These are phyloP conservation scores for Ophraella communa DNA, from an alignment of 2,888 invertebrate genomes.

Conservation along the genomic window DNA sequence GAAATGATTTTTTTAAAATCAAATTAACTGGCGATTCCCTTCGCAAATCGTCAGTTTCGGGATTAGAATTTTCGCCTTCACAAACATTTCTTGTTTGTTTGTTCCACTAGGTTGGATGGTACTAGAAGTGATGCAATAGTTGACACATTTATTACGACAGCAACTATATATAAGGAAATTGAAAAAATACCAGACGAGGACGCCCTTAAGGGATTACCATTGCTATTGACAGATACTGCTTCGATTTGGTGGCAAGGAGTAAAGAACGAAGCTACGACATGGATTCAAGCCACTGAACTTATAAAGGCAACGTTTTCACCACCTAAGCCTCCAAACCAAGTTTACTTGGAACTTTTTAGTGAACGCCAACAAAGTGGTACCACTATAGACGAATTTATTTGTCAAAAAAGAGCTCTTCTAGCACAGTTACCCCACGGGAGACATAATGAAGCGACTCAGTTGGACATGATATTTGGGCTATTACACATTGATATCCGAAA, in stretches of 20 bases:
- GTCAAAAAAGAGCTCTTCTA: constrained; percentile 33
- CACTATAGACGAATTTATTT: constrained; percentile 31
- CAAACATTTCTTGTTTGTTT: constrained; percentile 10
- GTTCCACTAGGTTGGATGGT: constrained; percentile 10
- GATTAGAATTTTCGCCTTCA: no score
- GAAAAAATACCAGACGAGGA: constrained; percentile 29
- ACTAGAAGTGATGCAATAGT: constrained; percentile 14
- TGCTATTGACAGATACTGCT: constrained; percentile 29
- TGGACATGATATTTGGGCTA: constrained; percentile 38
- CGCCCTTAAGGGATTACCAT: constrained; percentile 30
- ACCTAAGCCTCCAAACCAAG: constrained; percentile 31
- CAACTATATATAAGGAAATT: constrained; percentile 17
- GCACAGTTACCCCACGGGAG: constrained; percentile 28
- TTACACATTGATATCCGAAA: constrained; percentile 5
- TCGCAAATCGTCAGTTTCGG: no score
- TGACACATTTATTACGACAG: constrained; percentile 33
- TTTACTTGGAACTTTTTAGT: constrained; percentile 34
- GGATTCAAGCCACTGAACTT: constrained; percentile 25
- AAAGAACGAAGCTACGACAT: constrained; percentile 19
- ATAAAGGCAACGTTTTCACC: constrained; percentile 35
- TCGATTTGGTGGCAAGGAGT: constrained; percentile 34
- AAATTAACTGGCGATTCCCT: no score
- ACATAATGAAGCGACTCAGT: constrained; percentile 35
- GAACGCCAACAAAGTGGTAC: constrained; percentile 20
- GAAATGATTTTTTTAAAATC: no score